Evolutionary conservation across 2,797 vertebrate species (phyloP).

Genomic region (Crypturellus tataupa): DNA sequence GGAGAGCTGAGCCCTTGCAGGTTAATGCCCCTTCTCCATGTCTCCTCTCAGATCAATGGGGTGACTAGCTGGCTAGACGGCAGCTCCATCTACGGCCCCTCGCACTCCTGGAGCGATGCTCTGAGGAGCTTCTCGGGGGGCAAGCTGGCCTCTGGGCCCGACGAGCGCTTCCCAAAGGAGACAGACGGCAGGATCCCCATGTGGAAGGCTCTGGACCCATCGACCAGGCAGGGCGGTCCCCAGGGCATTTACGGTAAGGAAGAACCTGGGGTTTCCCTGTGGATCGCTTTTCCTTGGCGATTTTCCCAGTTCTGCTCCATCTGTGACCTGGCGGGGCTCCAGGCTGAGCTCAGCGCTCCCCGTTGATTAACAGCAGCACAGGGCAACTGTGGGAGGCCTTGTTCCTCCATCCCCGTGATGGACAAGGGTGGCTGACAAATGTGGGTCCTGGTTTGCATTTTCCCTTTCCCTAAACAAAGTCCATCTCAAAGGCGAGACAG

Average conservation of each 20-base stretch:
- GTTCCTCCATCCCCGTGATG: not conserved
- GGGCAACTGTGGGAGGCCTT: not conserved
- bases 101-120: constrained; percentile 91
- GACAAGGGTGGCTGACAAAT: not conserved
- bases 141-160: constrained; percentile 79
- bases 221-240: constrained; percentile 80
- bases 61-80: constrained; percentile 96
- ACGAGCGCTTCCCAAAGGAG: constrained; percentile 80
- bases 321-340: not conserved
- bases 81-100: constrained; percentile 95
- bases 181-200: constrained; percentile 78
- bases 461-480: not conserved
- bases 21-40: not conserved
- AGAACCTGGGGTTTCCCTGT: not conserved
- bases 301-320: not conserved
- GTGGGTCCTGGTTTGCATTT: not conserved
- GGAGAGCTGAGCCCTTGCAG: rapidly evolving
- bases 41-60: constrained; percentile 84
- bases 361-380: not conserved
- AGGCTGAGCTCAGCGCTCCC: not conserved
- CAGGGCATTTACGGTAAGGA: constrained; percentile 87
- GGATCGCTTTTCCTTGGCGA: no score
- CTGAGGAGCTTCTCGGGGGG: constrained; percentile 89
- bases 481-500: not conserved
- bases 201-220: constrained; percentile 91